Base-by-base conservation (phyloP, 2,113 vertebrate genomes). In the Natator depressus region DNA sequence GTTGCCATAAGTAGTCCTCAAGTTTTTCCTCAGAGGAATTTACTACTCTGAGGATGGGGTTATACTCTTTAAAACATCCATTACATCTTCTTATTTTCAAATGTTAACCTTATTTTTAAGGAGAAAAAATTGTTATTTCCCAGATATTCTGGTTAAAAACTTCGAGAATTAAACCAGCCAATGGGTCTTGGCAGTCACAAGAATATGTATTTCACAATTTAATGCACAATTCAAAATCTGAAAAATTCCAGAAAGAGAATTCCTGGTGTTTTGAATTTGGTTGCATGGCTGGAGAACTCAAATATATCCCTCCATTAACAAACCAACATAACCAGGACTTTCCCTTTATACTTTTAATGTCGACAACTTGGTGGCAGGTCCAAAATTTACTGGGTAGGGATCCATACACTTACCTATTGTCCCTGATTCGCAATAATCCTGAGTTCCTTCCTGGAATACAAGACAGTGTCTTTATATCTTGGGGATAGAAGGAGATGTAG, bases 371-470 rank as follows among this genome's bases (percentile, higher is more conserved):
- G 94, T 89, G 78, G 88, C 84, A 85, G 88, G 94, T 96, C 88
- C 82, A 95, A 92, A 93, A 95, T 82, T 53, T 83, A 94, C 65
- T 87, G 55, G 9, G 97, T 24, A 95, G 95, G 93, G 94, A 94
- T 97, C 92, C 93, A 93, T 78, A 69, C 97, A 98, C 97, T 98
- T 98, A 98, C 98, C 98, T 95, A 97, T 91, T 51, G 76, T 92
- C 96, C 98, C 97, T 97, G 98, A 95, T 96, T 98, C 90, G 98
- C 97, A 98, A 98, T 96, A 98, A 98, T 98, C 97, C 93, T 80
- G 96, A 98, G 97, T 83, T 98, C 97, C 97, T 98, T 98, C 97
- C 97, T 98, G 97, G 97, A 98, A 98, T 97, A 98, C 97, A 98
- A 98, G 97, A 98, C 95, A 98, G 97, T 55, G 96, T 96, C 97